Percentiles rank a stretch among this genome's conserved stretches.
phyloP scores from a whole-genome alignment of 2,113 vertebrate species.

The Scatophagus argus region DNA sequence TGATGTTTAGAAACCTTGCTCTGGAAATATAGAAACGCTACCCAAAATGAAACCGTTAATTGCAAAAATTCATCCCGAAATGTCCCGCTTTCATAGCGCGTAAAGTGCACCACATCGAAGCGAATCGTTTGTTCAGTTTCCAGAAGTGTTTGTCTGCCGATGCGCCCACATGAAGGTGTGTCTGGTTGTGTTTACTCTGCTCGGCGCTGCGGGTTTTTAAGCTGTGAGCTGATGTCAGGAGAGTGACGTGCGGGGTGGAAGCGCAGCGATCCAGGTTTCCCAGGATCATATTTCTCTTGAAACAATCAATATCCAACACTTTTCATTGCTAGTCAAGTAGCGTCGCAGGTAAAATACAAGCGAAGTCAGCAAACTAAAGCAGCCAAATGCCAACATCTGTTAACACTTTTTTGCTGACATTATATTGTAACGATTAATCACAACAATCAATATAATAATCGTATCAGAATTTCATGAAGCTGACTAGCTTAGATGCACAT shows the following conservation, averaged over 20 bases:
- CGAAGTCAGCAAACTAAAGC: neutral
- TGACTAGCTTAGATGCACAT: neutral
- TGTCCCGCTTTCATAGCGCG: neutral
- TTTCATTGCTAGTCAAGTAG: neutral
- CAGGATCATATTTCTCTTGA: slow-evolving; percentile 31
- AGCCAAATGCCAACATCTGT: neutral
- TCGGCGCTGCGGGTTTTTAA: slow-evolving; percentile 66
- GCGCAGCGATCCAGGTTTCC: slow-evolving; percentile 22
- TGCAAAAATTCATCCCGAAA: neutral
- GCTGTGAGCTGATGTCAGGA: slow-evolving; percentile 69
- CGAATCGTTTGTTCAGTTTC: neutral
- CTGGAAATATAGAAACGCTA: neutral
- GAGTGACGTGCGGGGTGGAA: slow-evolving; percentile 62
- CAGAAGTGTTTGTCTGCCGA: neutral
- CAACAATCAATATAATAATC: neutral
- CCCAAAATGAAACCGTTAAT: neutral
- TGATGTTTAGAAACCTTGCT: neutral
- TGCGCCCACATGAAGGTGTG: slow-evolving; percentile 35
- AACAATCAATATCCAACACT: neutral
- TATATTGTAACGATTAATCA: neutral
- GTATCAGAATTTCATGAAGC: neutral
- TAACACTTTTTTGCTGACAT: neutral
- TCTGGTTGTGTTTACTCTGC: slow-evolving; percentile 36
- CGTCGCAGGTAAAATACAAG: neutral
- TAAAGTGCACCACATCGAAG: neutral